These are phyloP conservation scores for Aporophyla nigra DNA, from an alignment of 2,888 invertebrate genomes.

Conservation along the genomic window DNA sequence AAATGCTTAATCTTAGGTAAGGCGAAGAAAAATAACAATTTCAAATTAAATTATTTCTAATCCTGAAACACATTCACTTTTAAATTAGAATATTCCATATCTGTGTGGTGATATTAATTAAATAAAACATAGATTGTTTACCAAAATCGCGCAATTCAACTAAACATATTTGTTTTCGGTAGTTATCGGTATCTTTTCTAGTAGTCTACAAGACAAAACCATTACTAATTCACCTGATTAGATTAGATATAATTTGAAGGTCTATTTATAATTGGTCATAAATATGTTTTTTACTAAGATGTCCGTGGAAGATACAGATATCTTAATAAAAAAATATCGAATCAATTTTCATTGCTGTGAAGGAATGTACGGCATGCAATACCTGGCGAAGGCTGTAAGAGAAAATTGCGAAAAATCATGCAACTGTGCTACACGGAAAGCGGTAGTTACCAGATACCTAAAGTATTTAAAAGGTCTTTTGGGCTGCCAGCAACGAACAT, in stretches of 20 bases:
- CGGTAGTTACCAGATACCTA: constrained; percentile 2
- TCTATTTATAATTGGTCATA: background rate
- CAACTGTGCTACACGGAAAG: constrained; percentile 32
- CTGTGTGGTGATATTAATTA: no score
- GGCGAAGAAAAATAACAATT: no score
- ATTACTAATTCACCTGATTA: constrained; percentile 18
- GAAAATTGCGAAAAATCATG: constrained; percentile 48
- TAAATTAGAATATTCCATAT: no score
- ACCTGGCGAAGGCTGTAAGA: background rate
- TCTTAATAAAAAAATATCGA: background rate
- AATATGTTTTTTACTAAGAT: constrained; percentile 10
- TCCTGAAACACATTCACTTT: no score
- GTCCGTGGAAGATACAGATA: background rate
- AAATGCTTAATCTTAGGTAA: no score
- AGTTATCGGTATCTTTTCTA: background rate
- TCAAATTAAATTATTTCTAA: no score
- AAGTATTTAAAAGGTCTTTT: constrained; percentile 20
- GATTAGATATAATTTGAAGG: constrained; percentile 39
- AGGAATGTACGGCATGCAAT: constrained; percentile 8
- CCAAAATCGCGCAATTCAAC: constrained; percentile 21
- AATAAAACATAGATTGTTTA: no score
- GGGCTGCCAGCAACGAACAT: background rate
- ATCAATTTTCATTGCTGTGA: constrained; percentile 12
- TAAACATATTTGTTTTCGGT: background rate
- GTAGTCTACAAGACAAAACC: background rate